A percentile compares a stretch with the other conserved stretches of the same genome.
Conservation (phyloP, 1,140 invertebrate species). For the Wiebesia pumilae region DNA sequence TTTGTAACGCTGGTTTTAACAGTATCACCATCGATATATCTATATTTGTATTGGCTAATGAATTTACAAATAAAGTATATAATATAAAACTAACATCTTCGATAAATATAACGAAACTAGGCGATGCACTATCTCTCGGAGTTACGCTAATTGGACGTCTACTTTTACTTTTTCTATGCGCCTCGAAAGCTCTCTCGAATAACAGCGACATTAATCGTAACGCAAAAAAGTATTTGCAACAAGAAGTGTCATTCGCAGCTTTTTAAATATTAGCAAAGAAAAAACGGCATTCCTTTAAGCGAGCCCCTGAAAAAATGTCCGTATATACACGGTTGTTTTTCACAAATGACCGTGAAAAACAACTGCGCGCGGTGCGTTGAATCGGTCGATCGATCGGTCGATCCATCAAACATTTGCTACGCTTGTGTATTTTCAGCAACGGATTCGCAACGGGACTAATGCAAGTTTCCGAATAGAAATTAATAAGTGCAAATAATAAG, state of each 20-base stretch:
- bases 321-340: too few relatives aligned
- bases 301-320: not conserved
- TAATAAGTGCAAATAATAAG: not conserved
- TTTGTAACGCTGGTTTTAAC: not conserved
- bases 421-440: not conserved
- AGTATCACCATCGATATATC: not conserved
- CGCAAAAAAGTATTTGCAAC: conserved; percentile 33
- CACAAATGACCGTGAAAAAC: conserved; percentile 12
- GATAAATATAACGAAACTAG: not conserved
- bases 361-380: not conserved
- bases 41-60: not conserved
- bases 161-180: not conserved
- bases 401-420: conserved; percentile 19
- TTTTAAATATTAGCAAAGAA: not conserved
- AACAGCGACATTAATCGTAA: conserved; percentile 34
- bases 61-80: not conserved
- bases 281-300: conserved; percentile 13
- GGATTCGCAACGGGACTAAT: not conserved
- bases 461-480: not conserved
- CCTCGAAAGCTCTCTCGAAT: not conserved
- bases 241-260: not conserved
- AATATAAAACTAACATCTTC: not conserved
- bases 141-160: not conserved
- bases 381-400: not conserved
- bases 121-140: too few relatives aligned